Base-by-base conservation (phyloP, 1,140 invertebrate species). In the Propsilocerus akamusi region DNA sequence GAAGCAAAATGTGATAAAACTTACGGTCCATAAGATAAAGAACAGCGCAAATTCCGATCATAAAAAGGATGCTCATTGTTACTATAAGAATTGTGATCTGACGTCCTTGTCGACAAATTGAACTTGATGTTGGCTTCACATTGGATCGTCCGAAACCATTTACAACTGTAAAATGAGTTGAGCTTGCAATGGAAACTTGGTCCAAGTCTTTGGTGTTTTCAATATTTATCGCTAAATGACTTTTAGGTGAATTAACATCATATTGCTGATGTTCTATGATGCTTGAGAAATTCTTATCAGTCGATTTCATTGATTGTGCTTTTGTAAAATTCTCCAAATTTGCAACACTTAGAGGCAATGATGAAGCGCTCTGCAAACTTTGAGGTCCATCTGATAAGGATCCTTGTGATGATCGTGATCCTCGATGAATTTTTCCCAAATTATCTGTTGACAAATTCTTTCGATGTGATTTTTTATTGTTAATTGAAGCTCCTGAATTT, bases 141-240 rank as follows among this genome's bases (percentile, higher is more conserved):
- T 53, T 51, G 50, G 67, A 60, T 50, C 60, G 57, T 30, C 77
- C 77, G 57, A 83, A 77, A 12, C 83, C 80, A 60, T 86, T 85
- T 41, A 87, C 76, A 26, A 87, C 80, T 4, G 84, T 88, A 60
- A 87, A 88, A 64, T 88, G 83, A 49, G 81, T 86, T 50, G 82
- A 86, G 63, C 82, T 86, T 25, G 83, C 83, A 51, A 85, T 70
- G n/a, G 83, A 86, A 20, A 72, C 71, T 26, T 74, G 73, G 56
- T 85, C 82, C 47, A 71, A 59, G 57, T 63, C 69, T 61, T 55
- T 68, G 68, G 55, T 20, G 32, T 37, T 17, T 41, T n/a, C 17
- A 14, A 7, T 41, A 8, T 41, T 20, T 20, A 20, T 41, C n/a
- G n/a, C n/a, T n/a, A 30, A 8, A 30, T 30, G n/a, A 11, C 28